phyloP scores from a whole-genome alignment of 2,113 vertebrate genomes.

The Sclerurus mexicanus region DNA sequence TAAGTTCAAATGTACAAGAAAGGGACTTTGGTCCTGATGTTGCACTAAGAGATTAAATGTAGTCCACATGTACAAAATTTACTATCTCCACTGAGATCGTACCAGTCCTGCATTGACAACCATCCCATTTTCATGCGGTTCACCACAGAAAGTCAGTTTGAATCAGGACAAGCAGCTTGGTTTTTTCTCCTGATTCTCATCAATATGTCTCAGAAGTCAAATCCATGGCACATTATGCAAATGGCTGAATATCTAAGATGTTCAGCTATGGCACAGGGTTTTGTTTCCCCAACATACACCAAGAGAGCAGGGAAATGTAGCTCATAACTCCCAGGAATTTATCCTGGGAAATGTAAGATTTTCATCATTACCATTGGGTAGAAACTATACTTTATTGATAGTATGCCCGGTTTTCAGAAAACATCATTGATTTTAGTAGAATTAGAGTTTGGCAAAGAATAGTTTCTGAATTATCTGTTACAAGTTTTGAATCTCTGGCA shows the following conservation, averaged over 20 bases:
- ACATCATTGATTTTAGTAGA: background rate
- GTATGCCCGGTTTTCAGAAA: slow-evolving; percentile 3
- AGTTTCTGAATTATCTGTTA: slow-evolving; percentile 19
- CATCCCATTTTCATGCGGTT: background rate
- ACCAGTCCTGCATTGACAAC: background rate
- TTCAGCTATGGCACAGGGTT: background rate
- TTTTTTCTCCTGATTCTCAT: background rate
- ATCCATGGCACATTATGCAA: background rate
- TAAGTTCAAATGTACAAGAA: background rate
- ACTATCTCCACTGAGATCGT: background rate
- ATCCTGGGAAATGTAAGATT: background rate
- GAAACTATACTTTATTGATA: slow-evolving; percentile 15
- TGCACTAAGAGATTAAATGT: background rate
- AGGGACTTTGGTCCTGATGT: background rate
- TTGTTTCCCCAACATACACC: background rate
- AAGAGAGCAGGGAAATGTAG: background rate
- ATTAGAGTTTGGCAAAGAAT: slow-evolving; percentile 20
- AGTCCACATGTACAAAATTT: background rate
- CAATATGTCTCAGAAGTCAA: background rate
- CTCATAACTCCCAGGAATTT: background rate
- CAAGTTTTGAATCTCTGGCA: slow-evolving; percentile 8
- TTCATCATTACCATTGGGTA: background rate
- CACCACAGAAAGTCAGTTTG: background rate
- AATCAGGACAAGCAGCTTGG: background rate
- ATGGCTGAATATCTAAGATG: background rate